Percentiles rank a stretch among this genome's conserved stretches.
Conservation (phyloP, 2,888 invertebrate genomes). For the Hedya salicella region DNA sequence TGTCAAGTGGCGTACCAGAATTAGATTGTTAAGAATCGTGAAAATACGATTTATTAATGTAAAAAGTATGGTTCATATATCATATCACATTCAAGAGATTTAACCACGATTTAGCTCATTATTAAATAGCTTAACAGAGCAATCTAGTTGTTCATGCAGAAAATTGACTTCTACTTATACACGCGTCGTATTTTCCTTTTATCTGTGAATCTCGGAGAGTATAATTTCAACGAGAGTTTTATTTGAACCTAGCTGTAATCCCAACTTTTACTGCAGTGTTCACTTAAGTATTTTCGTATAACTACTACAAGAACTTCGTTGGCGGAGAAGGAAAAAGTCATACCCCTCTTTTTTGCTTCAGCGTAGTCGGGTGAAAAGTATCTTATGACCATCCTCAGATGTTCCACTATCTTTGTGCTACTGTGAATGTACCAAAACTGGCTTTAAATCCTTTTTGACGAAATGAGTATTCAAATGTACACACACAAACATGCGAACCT, state of each 20-base stretch:
- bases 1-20: background rate
- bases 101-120: conserved; percentile 16
- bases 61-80: conserved; percentile 9
- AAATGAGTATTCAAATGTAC: too few species aligned
- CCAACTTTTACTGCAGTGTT: too few species aligned
- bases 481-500: too few species aligned
- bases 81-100: conserved; percentile 13
- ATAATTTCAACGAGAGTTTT: background rate
- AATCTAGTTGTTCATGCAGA: conserved; percentile 30
- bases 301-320: too few species aligned
- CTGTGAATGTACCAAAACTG: too few species aligned
- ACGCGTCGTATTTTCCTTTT: background rate
- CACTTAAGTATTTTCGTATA: too few species aligned
- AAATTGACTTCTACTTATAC: conserved; percentile 19
- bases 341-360: too few species aligned
- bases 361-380: too few species aligned
- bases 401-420: too few species aligned
- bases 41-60: conserved; percentile 2
- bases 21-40: background rate
- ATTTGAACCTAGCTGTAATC: background rate
- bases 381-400: too few species aligned
- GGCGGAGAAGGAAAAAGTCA: too few species aligned
- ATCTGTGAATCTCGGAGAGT: background rate
- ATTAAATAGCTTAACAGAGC: conserved; percentile 24
- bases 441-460: too few species aligned